Conservation (phyloP, 2,888 invertebrate species). For the Agrotis puta region DNA sequence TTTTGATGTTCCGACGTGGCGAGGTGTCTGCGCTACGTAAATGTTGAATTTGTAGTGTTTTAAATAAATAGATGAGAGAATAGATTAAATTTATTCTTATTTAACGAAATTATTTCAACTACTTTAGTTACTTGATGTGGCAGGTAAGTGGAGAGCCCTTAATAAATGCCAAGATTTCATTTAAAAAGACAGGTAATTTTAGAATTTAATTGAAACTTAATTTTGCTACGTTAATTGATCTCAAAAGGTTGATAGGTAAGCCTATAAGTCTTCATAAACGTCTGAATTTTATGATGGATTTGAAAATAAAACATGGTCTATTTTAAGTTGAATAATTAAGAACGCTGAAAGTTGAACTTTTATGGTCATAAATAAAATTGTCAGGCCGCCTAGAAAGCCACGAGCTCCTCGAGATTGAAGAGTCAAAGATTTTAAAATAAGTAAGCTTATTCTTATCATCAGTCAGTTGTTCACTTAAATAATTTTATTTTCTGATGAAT, state of each 20-base stretch:
- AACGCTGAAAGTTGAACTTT: background rate
- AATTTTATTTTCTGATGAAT: constrained; percentile 5
- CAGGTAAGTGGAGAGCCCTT: background rate
- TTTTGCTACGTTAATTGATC: background rate
- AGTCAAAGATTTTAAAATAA: too few relatives aligned
- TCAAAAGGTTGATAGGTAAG: background rate
- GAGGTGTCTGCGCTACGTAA: background rate
- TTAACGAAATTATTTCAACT: background rate
- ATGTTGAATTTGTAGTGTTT: constrained; percentile 7
- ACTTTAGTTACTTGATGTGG: background rate
- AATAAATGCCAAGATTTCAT: background rate
- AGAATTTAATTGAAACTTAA: background rate
- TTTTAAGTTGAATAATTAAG: background rate
- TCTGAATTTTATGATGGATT: background rate
- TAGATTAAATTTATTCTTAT: background rate
- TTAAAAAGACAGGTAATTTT: background rate
- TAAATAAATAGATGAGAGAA: background rate
- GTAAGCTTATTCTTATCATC: background rate
- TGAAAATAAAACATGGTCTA: background rate
- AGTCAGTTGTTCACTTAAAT: background rate
- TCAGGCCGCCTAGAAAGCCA: too few relatives aligned
- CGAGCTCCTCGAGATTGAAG: background rate
- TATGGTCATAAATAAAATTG: background rate
- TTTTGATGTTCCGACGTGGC: background rate
- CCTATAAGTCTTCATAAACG: background rate